A percentile compares a stretch with the other conserved stretches of the same genome.
phyloP scores from a whole-genome alignment of 2,888 invertebrate genomes.

The Caenorhabditis sp. region DNA sequence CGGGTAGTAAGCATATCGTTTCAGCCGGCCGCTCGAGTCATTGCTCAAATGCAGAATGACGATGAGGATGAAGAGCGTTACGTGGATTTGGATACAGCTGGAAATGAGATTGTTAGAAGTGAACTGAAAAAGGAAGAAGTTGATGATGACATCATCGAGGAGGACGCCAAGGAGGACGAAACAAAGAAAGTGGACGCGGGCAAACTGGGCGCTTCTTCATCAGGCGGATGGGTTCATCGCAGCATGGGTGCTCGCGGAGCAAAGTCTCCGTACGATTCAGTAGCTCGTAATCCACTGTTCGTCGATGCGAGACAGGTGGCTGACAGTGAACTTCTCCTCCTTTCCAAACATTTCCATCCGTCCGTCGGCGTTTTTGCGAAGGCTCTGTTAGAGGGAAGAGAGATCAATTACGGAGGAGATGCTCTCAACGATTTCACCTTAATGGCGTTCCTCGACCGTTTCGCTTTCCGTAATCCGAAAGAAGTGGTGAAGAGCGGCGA shows the following conservation, averaged over 20 bases:
- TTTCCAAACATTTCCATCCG: constrained; percentile 90
- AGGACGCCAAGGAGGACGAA: constrained; percentile 35
- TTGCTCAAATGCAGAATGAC: constrained; percentile 62
- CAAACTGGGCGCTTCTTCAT: constrained; percentile 40
- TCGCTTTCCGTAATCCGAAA: constrained; percentile 91
- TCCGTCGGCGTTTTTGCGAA: constrained; percentile 91
- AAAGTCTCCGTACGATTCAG: constrained; percentile 80
- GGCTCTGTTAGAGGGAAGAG: constrained; percentile 80
- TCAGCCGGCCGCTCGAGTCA: constrained; percentile 47
- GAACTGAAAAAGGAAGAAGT: constrained; percentile 22
- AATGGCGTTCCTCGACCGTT: constrained; percentile 92
- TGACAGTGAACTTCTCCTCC: constrained; percentile 86
- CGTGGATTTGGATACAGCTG: constrained; percentile 77
- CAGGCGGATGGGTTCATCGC: constrained; percentile 69
- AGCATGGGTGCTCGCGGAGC: constrained; percentile 50
- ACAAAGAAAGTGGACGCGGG: constrained; percentile 50
- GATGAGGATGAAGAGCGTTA: constrained; percentile 80
- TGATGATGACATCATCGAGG: constrained; percentile 19
- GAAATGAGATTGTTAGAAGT: constrained; percentile 40
- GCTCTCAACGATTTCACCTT: constrained; percentile 93
- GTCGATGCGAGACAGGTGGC: constrained; percentile 86
- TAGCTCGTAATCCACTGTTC: constrained; percentile 88
- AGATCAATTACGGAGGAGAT: constrained; percentile 88
- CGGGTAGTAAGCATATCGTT: too few relatives aligned
- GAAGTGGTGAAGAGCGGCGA: constrained; percentile 57